Evolutionary conservation across 1,140 invertebrate species (phyloP), one percentile per base, ranked within the genome.

Genomic region (Zophobas morio): DNA sequence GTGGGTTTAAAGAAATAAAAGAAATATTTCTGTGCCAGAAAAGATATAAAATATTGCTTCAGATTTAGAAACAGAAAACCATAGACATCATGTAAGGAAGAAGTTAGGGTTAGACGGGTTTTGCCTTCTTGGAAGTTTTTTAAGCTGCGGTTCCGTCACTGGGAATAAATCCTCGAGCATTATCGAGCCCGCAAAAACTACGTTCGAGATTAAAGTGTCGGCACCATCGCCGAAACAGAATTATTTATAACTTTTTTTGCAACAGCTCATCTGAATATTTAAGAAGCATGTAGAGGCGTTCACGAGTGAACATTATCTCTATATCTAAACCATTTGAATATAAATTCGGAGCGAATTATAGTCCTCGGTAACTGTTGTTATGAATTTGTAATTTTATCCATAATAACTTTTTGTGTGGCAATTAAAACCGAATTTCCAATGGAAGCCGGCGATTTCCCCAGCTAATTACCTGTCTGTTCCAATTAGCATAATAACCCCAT

Each of bases 311-410:
- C 60, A 46, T 42, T 66, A 66, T 66, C 60, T 40, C 39, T 42
- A 37, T 42, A 66, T 66, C 60, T 66, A 32, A 60, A 3, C 6
- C 60, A 66, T 66, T 66, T 37, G 60, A 66, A 66, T 66, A 66
- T 66, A 66, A 66, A 66, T 66, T 66, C 33, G 39, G 37, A 3
- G n/a, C 40, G 60, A 66, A 66, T 66, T 66, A 66, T 42, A 66
- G 60, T 42, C 39, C 42, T 0, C 1, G 3, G 40, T 66, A 66
- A 47, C 60, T 66, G 60, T 66, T 66, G 60, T 66, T 66, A 42
- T 66, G 39, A 66, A 66, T 66, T 66, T 66, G 60, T 66, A 66
- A 66, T 66, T 66, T 66, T 66, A 66, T 66, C 60, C 60, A 42
- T 66, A 66, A 66, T 66, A 66, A 66, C 6, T 66, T 20, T 20